phyloP scores from a whole-genome alignment of 30 jellyfish, hydroid and myxozoan species.

The Chrysaora quinquecirrha region DNA sequence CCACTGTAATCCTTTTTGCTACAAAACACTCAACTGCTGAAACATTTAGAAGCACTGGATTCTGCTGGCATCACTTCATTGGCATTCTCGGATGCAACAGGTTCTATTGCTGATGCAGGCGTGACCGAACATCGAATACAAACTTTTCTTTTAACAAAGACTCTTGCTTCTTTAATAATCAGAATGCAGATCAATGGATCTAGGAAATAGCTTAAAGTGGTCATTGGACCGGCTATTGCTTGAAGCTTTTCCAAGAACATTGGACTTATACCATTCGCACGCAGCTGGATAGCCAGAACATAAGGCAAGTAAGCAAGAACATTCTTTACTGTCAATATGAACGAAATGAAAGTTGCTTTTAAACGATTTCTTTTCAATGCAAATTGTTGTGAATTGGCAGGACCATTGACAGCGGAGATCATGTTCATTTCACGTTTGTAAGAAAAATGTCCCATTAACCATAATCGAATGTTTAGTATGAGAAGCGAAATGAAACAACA shows the following conservation, averaged over 20 bases:
- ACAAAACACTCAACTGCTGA: too few species aligned
- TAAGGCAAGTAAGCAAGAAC: neutral
- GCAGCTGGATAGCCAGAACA: neutral
- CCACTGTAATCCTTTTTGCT: too few species aligned
- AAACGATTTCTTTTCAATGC: constrained; percentile 20
- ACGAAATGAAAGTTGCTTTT: neutral
- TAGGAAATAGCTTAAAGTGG: neutral
- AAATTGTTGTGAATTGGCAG: neutral
- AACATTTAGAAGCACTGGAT: too few species aligned
- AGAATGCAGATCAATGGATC: neutral
- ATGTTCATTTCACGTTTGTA: neutral
- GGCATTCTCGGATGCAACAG: too few species aligned
- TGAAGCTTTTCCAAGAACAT: neutral
- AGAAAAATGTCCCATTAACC: neutral
- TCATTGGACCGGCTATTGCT: neutral
- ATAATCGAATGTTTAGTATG: neutral
- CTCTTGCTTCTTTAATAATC: neutral
- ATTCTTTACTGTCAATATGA: neutral
- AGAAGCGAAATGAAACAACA: neutral
- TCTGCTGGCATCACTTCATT: too few species aligned
- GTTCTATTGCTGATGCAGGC: too few species aligned
- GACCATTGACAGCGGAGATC: neutral
- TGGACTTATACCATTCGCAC: neutral
- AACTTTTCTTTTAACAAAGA: neutral
- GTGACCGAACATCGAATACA: too few species aligned